These are phyloP conservation scores for Aleiodes alternator DNA, from an alignment of 2,888 invertebrate species.

Conservation along the genomic window DNA sequence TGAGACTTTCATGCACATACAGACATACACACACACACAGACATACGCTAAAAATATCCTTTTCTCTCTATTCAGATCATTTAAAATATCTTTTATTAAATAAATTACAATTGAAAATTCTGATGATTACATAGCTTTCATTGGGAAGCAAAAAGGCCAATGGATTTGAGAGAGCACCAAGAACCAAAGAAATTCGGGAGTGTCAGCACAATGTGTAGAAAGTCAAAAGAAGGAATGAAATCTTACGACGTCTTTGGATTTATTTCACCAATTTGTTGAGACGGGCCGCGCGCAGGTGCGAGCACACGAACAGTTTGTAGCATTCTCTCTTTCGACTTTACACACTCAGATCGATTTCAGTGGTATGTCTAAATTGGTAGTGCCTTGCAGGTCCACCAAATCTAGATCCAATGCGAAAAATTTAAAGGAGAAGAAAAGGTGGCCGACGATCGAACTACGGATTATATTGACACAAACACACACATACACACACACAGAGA, in stretches of 20 bases:
- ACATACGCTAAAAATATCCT: no score
- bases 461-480: conserved; percentile 12
- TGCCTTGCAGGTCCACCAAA: conserved; percentile 56
- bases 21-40: no score
- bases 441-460: conserved; percentile 16
- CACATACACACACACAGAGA: no score
- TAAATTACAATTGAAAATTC: no score
- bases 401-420: conserved; percentile 60
- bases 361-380: conserved; percentile 70
- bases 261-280: conserved; percentile 67
- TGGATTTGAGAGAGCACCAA: not conserved
- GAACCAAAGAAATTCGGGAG: conserved; percentile 14
- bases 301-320: conserved; percentile 55
- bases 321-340: conserved; percentile 55
- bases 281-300: conserved; percentile 57
- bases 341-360: conserved; percentile 60
- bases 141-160: conserved; percentile 42
- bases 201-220: conserved; percentile 44
- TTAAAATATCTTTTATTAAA: no score
- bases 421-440: conserved; percentile 31
- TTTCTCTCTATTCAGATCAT: no score
- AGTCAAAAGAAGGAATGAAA: conserved; percentile 39
- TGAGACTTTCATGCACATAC: no score
- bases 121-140: no score
- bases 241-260: conserved; percentile 56